These are phyloP conservation scores for Tiliacea citrago DNA, from an alignment of 2,888 invertebrate genomes.

Conservation along the genomic window DNA sequence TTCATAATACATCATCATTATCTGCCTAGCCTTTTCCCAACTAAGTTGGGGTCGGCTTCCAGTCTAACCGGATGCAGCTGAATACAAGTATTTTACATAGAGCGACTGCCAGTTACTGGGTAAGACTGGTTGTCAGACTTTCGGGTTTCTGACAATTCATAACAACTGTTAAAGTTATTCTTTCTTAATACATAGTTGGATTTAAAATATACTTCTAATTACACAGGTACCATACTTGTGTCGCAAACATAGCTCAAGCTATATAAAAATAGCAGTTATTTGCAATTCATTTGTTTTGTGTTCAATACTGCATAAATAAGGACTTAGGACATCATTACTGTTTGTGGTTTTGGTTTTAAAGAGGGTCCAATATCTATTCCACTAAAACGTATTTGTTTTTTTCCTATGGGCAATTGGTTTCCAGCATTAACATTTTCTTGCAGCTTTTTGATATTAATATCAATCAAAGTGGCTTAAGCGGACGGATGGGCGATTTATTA, in stretches of 20 bases:
- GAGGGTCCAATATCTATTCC: neutral
- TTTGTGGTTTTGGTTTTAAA: conserved; percentile 2
- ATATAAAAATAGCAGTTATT: neutral
- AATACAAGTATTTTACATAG: too few relatives aligned
- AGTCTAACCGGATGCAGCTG: too few relatives aligned
- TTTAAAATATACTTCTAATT: neutral
- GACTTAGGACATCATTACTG: neutral
- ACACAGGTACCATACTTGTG: neutral
- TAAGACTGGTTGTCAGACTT: too few relatives aligned
- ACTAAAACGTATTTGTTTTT: neutral
- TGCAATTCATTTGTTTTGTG: neutral
- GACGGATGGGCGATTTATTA: neutral
- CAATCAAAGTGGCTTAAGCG: too few relatives aligned
- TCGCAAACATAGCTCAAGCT: neutral
- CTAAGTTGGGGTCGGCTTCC: too few relatives aligned
- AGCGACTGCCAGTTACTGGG: too few relatives aligned
- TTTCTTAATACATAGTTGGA: neutral
- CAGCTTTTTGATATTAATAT: neutral
- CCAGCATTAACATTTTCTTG: neutral
- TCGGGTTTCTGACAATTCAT: too few relatives aligned
- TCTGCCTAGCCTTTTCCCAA: too few relatives aligned
- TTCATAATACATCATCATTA: neutral
- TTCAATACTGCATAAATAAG: neutral
- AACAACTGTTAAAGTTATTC: neutral
- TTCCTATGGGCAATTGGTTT: neutral